phyloP scores from a whole-genome alignment of 2,888 invertebrate genomes.

The Camptogramma bilineatum region DNA sequence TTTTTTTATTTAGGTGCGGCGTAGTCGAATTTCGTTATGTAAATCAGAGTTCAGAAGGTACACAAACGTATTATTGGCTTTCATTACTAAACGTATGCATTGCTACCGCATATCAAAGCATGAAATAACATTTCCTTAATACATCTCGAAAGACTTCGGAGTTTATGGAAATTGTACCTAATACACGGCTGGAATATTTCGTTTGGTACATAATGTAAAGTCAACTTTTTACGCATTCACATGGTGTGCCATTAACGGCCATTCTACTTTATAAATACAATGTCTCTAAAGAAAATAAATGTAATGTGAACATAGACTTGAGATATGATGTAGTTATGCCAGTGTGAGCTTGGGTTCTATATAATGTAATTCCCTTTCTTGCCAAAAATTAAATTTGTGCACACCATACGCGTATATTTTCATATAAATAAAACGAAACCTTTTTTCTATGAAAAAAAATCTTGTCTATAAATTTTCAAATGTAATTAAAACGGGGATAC shows the following conservation, averaged over 20 bases:
- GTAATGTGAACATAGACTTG: slow-evolving; percentile 24
- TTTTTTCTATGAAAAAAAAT: slow-evolving; percentile 9
- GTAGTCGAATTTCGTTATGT: too few species aligned
- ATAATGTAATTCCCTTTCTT: neutral
- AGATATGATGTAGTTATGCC: neutral
- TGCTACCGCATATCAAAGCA: slow-evolving; percentile 69
- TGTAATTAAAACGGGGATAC: slow-evolving; percentile 59
- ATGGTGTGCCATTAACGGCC: slow-evolving; percentile 64
- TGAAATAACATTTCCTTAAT: slow-evolving; percentile 77
- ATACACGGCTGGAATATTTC: slow-evolving; percentile 77
- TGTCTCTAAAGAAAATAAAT: slow-evolving; percentile 52
- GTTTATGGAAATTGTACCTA: slow-evolving; percentile 81
- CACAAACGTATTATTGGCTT: slow-evolving; percentile 44
- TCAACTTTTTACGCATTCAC: slow-evolving; percentile 68
- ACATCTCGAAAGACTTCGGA: slow-evolving; percentile 74
- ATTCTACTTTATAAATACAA: slow-evolving; percentile 46
- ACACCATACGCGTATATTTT: neutral
- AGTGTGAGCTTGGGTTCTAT: neutral
- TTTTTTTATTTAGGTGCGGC: too few species aligned
- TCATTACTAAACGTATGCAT: slow-evolving; percentile 49
- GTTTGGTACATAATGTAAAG: slow-evolving; percentile 63
- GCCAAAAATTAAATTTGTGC: neutral
- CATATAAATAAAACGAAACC: slow-evolving; percentile 13
- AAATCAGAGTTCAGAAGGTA: slow-evolving; percentile 7
- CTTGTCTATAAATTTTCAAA: slow-evolving; percentile 43